Evolutionary conservation across 2,113 vertebrate species (phyloP).

Genomic region (Mystacornis crossleyi): DNA sequence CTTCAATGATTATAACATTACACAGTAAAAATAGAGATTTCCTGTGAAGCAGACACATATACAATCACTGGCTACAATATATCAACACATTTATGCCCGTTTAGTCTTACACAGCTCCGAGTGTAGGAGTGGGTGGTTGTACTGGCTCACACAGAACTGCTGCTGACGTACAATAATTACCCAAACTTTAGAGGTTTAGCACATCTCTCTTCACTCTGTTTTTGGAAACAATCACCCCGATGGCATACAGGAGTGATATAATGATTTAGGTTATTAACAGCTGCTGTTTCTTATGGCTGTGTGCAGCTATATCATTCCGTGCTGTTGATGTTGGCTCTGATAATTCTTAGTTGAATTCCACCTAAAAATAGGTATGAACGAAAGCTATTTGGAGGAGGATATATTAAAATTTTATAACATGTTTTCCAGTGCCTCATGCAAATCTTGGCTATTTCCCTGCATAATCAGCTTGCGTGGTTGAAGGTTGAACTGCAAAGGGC

Average conservation of each 20-base stretch:
- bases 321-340: background rate
- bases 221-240: background rate
- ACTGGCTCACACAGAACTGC: conserved; percentile 26
- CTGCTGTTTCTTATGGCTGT: background rate
- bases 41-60: background rate
- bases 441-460: background rate
- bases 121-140: conserved; percentile 38
- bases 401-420: background rate
- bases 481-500: conserved; percentile 3
- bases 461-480: background rate
- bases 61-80: conserved; percentile 9
- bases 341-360: background rate
- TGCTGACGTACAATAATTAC: conserved; percentile 7
- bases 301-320: background rate
- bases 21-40: background rate
- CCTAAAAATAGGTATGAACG: background rate
- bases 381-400: background rate
- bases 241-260: background rate
- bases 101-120: conserved; percentile 44
- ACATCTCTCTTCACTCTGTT: background rate
- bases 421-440: background rate
- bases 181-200: background rate
- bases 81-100: background rate
- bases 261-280: background rate
- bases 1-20: background rate